Base-by-base conservation (phyloP, 2,113 vertebrate genomes). In the Chaetodon auriga region DNA sequence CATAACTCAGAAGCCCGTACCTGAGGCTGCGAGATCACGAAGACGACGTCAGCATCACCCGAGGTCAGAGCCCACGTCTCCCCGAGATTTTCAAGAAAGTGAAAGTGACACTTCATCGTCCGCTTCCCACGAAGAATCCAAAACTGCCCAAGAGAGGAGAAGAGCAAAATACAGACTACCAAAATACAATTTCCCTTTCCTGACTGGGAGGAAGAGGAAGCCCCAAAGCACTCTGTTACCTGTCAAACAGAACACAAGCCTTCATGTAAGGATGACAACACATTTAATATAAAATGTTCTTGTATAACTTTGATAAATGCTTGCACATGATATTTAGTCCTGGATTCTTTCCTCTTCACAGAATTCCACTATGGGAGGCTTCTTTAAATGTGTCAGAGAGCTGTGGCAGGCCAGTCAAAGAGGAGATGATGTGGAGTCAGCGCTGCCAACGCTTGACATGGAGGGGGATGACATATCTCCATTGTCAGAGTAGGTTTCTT, bases 321-420 rank as follows among this genome's bases (percentile, higher is more conserved):
- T 10, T 9, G 1, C 15, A 19, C 13, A 14, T 72, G 5, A 48
- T 0, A 21, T 60, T 57, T 53, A 6, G 46, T 43, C 7, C 25
- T 74, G 1, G 61, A 30, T 0, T 45, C 6, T 53, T 30, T 70
- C 11, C 8, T 45, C 6, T 69, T 77, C 62, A 6, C 86, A 96
- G 95, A 71, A 81, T 60, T 73, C n/a, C 41, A 69, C 78, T 21
- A 81, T 95, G 19, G 93, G 86, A 62, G 94, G 95, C 1, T 95
- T 94, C 82, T 92, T 95, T 45, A 86, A 85, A 68, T 90, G 87
- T 69, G 45, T 93, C 46, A 35, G 51, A 64, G 74, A 89, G 54
- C 36, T 81, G 73, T 54, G 78, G 82, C 18, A 62, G 75, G 4
- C 41, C 38, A 8, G 10, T 8, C 2, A 72, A 54, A 48, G 15